Base-by-base conservation (phyloP, 2,797 vertebrate species). In the Cyprinodon diabolis region DNA sequence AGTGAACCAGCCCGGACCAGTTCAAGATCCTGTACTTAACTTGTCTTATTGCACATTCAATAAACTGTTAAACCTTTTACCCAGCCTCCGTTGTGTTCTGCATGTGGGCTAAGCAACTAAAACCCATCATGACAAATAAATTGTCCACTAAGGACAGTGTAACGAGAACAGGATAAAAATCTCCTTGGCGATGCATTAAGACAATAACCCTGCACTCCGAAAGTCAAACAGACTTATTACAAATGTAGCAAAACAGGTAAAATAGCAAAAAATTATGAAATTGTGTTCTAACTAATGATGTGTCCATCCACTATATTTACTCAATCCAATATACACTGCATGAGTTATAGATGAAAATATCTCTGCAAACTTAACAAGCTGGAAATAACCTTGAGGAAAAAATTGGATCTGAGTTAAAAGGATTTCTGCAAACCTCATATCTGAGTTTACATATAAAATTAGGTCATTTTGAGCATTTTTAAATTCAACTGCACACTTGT, bases 81-180 rank as follows among this genome's bases (percentile, higher is more conserved):
- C n/a, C n/a, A n/a, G n/a, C n/a, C n/a, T n/a, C n/a, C n/a, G n/a
- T n/a, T n/a, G n/a, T n/a, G n/a, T n/a, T n/a, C n/a, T n/a, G n/a
- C n/a, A n/a, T n/a, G n/a, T n/a, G n/a, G n/a, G n/a, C n/a, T n/a
- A n/a, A n/a, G n/a, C n/a, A n/a, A n/a, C n/a, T n/a, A n/a, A n/a
- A n/a, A n/a, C n/a, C n/a, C n/a, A n/a, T n/a, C n/a, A n/a, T n/a
- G n/a, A n/a, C n/a, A n/a, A n/a, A n/a, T 69, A 82, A 54, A 40
- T 30, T 35, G 13, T 57, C 51, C 25, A 4, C 21, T 15, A 58
- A 1, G 52, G 74, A n/a, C 43, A 68, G 12, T 12, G 57, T 37
- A 65, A 75, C 51, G 11, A 23, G 71, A 77, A 62, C 21, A 17
- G 23, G 21, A 72, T 4, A 52, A 9, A 69, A 63, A 54, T 35